Percentiles rank a stretch among this genome's conserved stretches.
phyloP scores from a whole-genome alignment of 2,113 vertebrate species.

The Fregata magnificens region DNA sequence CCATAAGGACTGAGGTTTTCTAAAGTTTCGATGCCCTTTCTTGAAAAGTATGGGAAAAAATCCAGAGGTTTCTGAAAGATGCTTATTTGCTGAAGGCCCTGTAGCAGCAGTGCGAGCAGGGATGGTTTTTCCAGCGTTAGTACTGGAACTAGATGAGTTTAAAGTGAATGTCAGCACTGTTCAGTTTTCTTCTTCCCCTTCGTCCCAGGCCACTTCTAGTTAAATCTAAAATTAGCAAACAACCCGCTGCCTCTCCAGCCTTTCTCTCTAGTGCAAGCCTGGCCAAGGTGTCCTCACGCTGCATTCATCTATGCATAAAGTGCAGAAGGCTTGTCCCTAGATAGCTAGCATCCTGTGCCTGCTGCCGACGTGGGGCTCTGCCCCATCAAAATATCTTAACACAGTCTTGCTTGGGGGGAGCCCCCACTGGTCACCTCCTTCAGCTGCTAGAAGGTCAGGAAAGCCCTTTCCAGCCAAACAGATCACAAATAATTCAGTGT shows the following conservation, averaged over 20 bases:
- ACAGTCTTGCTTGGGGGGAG: background rate
- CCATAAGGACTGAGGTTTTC: background rate
- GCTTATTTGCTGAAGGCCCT: background rate
- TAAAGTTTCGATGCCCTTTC: background rate
- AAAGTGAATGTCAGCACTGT: background rate
- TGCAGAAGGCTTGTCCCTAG: background rate
- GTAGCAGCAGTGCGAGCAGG: background rate
- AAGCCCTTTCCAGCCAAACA: background rate
- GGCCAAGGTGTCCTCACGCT: background rate
- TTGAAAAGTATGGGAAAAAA: background rate
- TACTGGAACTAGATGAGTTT: background rate
- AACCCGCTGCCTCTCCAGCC: background rate
- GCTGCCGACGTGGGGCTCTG: background rate
- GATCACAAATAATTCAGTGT: background rate
- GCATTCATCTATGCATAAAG: background rate
- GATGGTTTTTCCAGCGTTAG: background rate
- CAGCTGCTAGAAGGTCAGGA: background rate
- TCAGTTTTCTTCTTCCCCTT: background rate
- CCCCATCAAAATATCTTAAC: background rate
- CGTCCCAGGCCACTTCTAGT: background rate
- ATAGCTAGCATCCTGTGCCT: background rate
- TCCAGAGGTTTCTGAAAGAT: background rate
- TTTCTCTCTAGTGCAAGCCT: background rate
- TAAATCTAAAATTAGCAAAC: background rate
- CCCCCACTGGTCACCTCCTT: background rate